These are phyloP conservation scores for Sandelia bainsii DNA, from an alignment of 2,797 vertebrate species.

Conservation along the genomic window DNA sequence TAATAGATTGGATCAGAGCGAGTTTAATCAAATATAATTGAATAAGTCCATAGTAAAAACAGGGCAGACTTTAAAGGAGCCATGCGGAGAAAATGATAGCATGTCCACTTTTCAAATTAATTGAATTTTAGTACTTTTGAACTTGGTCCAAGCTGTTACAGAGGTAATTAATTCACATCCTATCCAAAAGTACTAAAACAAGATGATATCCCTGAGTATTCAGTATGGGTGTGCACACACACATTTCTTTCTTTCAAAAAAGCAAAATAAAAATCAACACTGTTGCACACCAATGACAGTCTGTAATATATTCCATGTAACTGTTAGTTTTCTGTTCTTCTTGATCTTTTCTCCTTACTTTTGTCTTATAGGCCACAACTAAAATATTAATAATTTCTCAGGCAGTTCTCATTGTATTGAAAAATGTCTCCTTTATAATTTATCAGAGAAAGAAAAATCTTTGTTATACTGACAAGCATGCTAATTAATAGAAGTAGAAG, in stretches of 20 bases:
- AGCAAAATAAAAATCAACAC: conserved; percentile 70
- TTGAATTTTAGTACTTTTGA: conserved; percentile 90
- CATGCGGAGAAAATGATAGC: conserved; percentile 85
- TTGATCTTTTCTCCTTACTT: conserved; percentile 68
- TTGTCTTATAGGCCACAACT: conserved; percentile 79
- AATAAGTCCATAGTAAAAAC: conserved; percentile 88
- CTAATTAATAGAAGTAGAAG: conserved; percentile 86
- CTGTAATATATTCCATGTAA: conserved; percentile 73
- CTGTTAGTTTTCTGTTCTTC: conserved; percentile 78
- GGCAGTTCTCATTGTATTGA: conserved; percentile 85
- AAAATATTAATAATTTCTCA: conserved; percentile 84
- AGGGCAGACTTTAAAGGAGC: conserved; percentile 85
- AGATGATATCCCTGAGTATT: conserved; percentile 72
- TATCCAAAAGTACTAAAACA: conserved; percentile 81
- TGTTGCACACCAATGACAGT: conserved; percentile 63
- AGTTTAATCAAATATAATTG: conserved; percentile 91
- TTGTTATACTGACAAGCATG: conserved; percentile 87
- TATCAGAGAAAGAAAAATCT: conserved; percentile 88
- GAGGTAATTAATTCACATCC: conserved; percentile 84
- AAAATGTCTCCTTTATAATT: conserved; percentile 89
- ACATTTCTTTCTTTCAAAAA: conserved; percentile 41
- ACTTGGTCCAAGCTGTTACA: conserved; percentile 83
- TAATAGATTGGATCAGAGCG: conserved; percentile 90
- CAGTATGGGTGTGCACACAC: conserved; percentile 9
- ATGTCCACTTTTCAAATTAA: conserved; percentile 90